phyloP scores from a whole-genome alignment of 1,140 invertebrate species.

The Papilio glaucus region DNA sequence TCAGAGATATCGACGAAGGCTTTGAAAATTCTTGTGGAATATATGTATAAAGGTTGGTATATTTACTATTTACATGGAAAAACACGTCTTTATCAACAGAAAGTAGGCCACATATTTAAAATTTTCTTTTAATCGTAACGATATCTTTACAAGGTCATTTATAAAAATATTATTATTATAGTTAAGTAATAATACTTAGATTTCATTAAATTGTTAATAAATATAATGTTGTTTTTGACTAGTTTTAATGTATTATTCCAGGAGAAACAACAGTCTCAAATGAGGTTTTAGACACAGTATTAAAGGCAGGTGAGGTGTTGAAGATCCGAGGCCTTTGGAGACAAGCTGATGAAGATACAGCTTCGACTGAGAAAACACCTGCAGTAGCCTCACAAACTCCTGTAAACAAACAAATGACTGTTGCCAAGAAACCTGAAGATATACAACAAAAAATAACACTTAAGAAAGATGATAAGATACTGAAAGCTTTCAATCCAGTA shows the following conservation, averaged over 20 bases:
- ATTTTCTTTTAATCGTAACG: too few species aligned
- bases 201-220: too few species aligned
- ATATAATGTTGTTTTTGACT: background rate
- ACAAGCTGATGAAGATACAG: constrained; percentile 82
- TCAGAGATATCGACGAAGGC: constrained; percentile 91
- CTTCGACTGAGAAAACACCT: constrained; percentile 60
- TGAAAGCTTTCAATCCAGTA: constrained; percentile 74
- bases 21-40: constrained; percentile 91
- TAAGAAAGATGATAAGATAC: constrained; percentile 82
- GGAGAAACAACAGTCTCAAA: constrained; percentile 93
- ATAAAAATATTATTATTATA: too few species aligned
- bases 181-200: too few species aligned
- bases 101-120: too few species aligned
- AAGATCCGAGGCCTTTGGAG: constrained; percentile 90
- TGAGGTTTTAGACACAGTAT: constrained; percentile 90
- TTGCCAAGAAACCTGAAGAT: constrained; percentile 72
- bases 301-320: constrained; percentile 91
- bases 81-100: too few species aligned
- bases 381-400: constrained; percentile 47
- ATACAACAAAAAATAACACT: constrained; percentile 68
- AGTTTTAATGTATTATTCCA: constrained; percentile 44
- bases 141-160: too few species aligned
- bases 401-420: constrained; percentile 54
- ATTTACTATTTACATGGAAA: constrained; percentile 8
- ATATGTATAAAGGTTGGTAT: constrained; percentile 89